phyloP scores from a whole-genome alignment of 2,113 vertebrate genomes.

The Chlorodrepanis virens region DNA sequence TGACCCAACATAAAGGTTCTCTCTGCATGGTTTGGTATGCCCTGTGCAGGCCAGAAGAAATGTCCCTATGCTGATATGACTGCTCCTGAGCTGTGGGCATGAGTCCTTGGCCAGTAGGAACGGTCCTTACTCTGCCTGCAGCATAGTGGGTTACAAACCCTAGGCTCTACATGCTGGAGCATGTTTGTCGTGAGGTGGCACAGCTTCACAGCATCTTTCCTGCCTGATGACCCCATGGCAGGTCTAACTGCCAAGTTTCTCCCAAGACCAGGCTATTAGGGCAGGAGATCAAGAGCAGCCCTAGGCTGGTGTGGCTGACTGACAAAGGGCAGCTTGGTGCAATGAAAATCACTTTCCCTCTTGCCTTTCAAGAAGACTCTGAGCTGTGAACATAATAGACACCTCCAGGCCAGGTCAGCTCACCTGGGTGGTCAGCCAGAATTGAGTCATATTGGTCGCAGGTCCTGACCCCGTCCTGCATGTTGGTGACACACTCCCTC shows the following conservation, averaged over 20 bases:
- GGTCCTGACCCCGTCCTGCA: conserved; percentile 73
- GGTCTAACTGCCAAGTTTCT: background rate
- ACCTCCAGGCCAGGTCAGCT: background rate
- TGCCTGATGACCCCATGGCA: background rate
- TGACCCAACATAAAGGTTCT: background rate
- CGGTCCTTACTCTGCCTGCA: background rate
- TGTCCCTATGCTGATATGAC: background rate
- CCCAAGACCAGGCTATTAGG: background rate
- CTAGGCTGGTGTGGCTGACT: background rate
- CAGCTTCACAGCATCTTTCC: background rate
- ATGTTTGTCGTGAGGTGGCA: background rate
- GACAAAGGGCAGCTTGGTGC: background rate
- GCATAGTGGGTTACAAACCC: background rate
- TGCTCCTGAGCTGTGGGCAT: background rate
- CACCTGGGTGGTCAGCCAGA: conserved; percentile 73
- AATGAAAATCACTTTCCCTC: background rate
- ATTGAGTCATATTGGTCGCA: conserved; percentile 78
- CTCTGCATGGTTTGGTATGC: background rate
- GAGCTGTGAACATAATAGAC: background rate
- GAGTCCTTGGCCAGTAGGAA: background rate
- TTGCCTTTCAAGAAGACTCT: background rate
- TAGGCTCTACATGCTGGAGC: background rate
- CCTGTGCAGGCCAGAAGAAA: background rate
- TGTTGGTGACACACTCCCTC: conserved; percentile 77
- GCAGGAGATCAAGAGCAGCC: background rate